Base-by-base conservation (phyloP, 1,140 invertebrate species). In the Leguminivora glycinivorella region DNA sequence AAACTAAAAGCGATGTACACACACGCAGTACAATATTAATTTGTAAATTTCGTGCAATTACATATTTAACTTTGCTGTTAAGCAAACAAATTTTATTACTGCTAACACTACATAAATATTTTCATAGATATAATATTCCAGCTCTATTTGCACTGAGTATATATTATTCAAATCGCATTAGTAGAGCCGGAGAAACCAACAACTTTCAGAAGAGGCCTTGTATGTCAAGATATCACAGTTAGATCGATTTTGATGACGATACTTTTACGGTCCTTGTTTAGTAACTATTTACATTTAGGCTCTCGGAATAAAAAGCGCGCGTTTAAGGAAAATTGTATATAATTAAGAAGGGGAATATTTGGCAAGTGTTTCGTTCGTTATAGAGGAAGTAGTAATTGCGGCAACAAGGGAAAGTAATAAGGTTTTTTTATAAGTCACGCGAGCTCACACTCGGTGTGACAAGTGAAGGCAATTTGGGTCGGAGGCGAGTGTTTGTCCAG, bases 401-500 rank as follows among this genome's bases (percentile, higher is more conserved):
- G 52, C 60, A 73, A 73, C 75, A 77, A 73, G 68, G 72, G 72
- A 60, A 67, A 73, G 72, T 75, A 72, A 79, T 75, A 77, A 56
- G 52, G 71, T 79, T 77, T 77, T 77, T 77, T 63, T 72, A 69
- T 47, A 69, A 73, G 78, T 78, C 78, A 80, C 76, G 76, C 74
- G 71, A 76, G 66, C 73, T 75, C 70, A 76, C 73, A 77, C 75
- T 80, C 69, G 52, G 68, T 72, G 72, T 83, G 80, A 85, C 83
- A 81, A 81, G 82, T 80, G 77, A 81, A 70, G 78, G 79, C 74
- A 85, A 85, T 83, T 85, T 82, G 73, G 78, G 77, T 83, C 73
- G 73, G 70, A 71, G 70, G 70, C 67, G 73, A 85, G 82, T 85
- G 83, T 84, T 84, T 85, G 78, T 69, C 56, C 74, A 76, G 72